Evolutionary conservation across 2,797 vertebrate species (phyloP).

Genomic region (Malacoctenus gilli): DNA sequence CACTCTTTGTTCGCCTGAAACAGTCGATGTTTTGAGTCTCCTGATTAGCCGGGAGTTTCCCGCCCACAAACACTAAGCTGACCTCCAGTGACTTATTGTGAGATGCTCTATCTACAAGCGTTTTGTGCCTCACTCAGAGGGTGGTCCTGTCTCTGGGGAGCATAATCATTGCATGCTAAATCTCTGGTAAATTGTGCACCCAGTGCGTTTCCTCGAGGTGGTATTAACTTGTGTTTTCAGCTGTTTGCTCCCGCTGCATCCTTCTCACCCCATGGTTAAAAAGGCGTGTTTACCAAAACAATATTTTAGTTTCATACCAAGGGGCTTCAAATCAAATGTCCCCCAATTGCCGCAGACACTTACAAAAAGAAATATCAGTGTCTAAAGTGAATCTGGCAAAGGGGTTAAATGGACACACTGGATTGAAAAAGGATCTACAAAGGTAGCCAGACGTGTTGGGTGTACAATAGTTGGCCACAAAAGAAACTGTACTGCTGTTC

Average conservation of each 20-base stretch:
- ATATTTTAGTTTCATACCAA: constrained; percentile 43
- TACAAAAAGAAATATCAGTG: constrained; percentile 19
- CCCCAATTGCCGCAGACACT: constrained; percentile 28
- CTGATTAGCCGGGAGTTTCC: constrained; percentile 53
- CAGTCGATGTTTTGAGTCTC: constrained; percentile 49
- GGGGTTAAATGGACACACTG: not conserved
- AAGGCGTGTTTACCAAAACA: constrained; percentile 41
- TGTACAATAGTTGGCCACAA: not conserved
- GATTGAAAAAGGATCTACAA: not conserved
- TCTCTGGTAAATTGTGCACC: constrained; percentile 62
- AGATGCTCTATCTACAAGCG: constrained; percentile 40
- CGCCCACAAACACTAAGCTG: constrained; percentile 44
- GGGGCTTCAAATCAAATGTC: constrained; percentile 39
- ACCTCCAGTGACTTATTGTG: constrained; percentile 60
- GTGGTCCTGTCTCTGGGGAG: constrained; percentile 42
- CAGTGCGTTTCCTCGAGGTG: constrained; percentile 54
- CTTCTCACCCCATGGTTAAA: constrained; percentile 44
- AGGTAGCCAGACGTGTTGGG: not conserved
- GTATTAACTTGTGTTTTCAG: constrained; percentile 43
- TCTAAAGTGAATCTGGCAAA: constrained; percentile 4
- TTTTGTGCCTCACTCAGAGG: constrained; percentile 52
- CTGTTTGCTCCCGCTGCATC: constrained; percentile 26
- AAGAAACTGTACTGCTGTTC: constrained; percentile 8
- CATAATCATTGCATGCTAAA: constrained; percentile 59
- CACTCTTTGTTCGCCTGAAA: constrained; percentile 50